Evolutionary conservation across 1,140 invertebrate genomes (phyloP).

Genomic region (Drosophila teissieri): DNA sequence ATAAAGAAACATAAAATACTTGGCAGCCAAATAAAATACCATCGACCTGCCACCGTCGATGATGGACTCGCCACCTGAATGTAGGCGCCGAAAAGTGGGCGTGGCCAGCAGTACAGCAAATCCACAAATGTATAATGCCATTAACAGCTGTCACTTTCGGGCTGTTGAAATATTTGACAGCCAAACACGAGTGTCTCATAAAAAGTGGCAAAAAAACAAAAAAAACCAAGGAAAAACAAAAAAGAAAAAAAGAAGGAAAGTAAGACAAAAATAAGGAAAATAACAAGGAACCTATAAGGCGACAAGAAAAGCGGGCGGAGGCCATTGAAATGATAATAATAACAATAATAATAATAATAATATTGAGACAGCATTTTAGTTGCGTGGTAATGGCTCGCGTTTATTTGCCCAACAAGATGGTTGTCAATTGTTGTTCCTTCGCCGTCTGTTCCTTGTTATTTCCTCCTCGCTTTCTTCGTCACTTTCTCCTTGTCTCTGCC

Average conservation of each 20-base stretch:
- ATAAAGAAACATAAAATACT: neutral
- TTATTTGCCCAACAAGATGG: conserved; percentile 73
- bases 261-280: conserved; percentile 2
- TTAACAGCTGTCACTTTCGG: conserved; percentile 77
- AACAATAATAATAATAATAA: conserved; percentile 47
- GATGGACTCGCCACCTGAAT: conserved; percentile 32
- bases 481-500: neutral
- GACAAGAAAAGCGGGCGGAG: conserved; percentile 4
- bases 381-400: conserved; percentile 66
- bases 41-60: conserved; percentile 1
- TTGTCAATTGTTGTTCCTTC: conserved; percentile 41
- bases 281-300: conserved; percentile 29
- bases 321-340: conserved; percentile 45
- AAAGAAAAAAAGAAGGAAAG: neutral
- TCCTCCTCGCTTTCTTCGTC: neutral
- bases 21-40: too few relatives aligned
- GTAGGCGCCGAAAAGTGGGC: conserved; percentile 1
- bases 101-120: conserved; percentile 14
- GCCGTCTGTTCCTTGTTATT: conserved; percentile 25
- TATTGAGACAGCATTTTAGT: conserved; percentile 78
- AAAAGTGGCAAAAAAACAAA: conserved; percentile 20
- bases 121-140: conserved; percentile 71
- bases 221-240: neutral
- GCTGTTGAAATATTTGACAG: conserved; percentile 74
- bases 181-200: conserved; percentile 51